Evolutionary conservation across 2,888 invertebrate genomes (phyloP), one percentile per base, ranked within the genome.

Genomic region (Eupithecia subumbrata): DNA sequence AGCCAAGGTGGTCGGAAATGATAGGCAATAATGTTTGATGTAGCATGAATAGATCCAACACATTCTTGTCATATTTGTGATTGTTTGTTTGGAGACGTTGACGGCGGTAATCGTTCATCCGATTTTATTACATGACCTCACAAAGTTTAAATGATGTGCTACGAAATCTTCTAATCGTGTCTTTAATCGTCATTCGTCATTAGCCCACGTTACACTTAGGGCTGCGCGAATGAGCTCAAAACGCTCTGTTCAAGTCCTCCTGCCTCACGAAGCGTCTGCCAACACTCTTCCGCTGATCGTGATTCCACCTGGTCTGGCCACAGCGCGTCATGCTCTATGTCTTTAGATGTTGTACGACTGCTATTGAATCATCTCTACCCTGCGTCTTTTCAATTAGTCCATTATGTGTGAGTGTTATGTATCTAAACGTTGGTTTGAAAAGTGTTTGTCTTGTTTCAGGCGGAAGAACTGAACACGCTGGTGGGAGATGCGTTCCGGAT

Each of bases 401-500:
- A 14, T 25, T 1, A 30, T 7, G 7, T 2, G 18, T 63, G 63
- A 12, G 16, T 16, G 9, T 22, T n/a, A 52, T 18, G 5, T 60
- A 14, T 25, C 14, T 63, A 12, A 12, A 7, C 16, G 1, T 64
- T 63, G 43, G 22, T 68, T 9, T 69, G 5, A 74, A 18, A 48
- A n/a, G 52, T 60, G 16, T 34, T 63, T 68, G 48, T 72, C 40
- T 90, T 89, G 82, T 94, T 94, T 5, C 96, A 98, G 98, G 97
- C 98, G 87, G 98, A 98, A 92, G 98, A 98, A 95, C 92, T 98
- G 90, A 98, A 98, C 95, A 96, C 97, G 85, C 96, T 98, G 85
- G 97, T 98, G 87, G 98, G 98, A 93, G 97, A 98, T 97, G 98
- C 98, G 89, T 98, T 98, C 96, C 97, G 98, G 91, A 97, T 98